Evolutionary conservation across 2,113 vertebrate genomes (phyloP), one percentile per base, ranked within the genome.

Genomic region (Apodemus speciosus): DNA sequence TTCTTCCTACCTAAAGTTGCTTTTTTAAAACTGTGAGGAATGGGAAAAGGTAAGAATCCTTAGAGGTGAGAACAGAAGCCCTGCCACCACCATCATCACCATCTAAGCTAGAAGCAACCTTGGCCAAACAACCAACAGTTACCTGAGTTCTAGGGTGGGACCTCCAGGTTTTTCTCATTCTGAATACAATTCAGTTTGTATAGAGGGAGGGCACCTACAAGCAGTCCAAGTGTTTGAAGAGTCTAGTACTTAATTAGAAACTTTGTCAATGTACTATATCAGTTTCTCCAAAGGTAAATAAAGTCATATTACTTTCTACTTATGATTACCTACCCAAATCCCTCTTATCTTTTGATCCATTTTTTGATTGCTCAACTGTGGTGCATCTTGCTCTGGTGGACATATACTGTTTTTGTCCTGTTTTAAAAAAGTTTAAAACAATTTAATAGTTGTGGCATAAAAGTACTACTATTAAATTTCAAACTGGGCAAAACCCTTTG

Each of bases 281-380:
- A 76, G 75, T 66, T 89, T 80, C 30, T 93, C 93, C 94, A 91
- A 92, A 92, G 81, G 27, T 83, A 40, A 91, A n/a, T 60, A 86
- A 73, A 40, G 60, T 49, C 43, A 77, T 46, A 94, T 79, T 91
- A 88, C 25, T 94, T 91, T 93, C 91, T 96, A 75, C 56, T 90
- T 73, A 93, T 93, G 91, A 95, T 97, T 95, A 95, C 92, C 96
- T 96, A 94, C 95, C 91, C 76, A 96, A 88, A 85, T 94, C 94
- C 94, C 96, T 97, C 87, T 96, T 94, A 96, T 97, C 89, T 97
- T 97, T 96, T 95, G 95, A 89, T 95, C 84, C 95, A 96, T 51
- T 95, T 13, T 97, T 95, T 96, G 95, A 95, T 79, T 90, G 94
- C 87, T 94, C 96, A 97, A 90, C 88, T 95, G 92, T 92, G 75